Evolutionary conservation across 2,888 invertebrate genomes (phyloP).

Genomic region (Napeogenes inachia): DNA sequence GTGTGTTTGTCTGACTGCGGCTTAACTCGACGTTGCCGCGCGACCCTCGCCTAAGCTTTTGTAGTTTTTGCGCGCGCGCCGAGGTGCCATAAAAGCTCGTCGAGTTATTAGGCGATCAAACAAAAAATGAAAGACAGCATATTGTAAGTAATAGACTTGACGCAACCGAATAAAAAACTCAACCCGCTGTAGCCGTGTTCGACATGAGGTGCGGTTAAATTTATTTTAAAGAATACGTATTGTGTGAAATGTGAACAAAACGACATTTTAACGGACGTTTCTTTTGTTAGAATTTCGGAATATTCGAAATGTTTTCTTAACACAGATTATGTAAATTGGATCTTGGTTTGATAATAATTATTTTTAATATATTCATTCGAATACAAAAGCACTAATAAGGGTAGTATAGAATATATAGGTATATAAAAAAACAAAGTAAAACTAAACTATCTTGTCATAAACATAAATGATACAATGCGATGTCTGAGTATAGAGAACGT

Average conservation of each 20-base stretch:
- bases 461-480: constrained; percentile 2
- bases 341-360: no score
- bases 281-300: constrained; percentile 5
- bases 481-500: background rate
- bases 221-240: constrained; percentile 57
- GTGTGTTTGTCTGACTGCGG: constrained; percentile 57
- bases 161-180: constrained; percentile 52
- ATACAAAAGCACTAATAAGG: background rate
- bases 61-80: constrained; percentile 75
- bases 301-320: no score
- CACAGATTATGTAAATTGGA: no score
- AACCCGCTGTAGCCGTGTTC: constrained; percentile 54
- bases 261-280: constrained; percentile 25
- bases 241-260: constrained; percentile 67
- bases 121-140: constrained; percentile 70
- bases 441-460: background rate
- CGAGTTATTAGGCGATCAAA: constrained; percentile 68
- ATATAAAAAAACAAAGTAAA: background rate
- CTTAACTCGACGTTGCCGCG: constrained; percentile 36
- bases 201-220: constrained; percentile 64
- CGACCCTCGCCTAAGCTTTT: constrained; percentile 73
- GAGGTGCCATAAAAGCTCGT: constrained; percentile 76
- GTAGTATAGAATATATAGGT: background rate
- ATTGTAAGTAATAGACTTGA: constrained; percentile 62
- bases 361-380: no score